Conservation (phyloP, 2,888 invertebrate species). For the Stenoptilia bipunctidactyla region DNA sequence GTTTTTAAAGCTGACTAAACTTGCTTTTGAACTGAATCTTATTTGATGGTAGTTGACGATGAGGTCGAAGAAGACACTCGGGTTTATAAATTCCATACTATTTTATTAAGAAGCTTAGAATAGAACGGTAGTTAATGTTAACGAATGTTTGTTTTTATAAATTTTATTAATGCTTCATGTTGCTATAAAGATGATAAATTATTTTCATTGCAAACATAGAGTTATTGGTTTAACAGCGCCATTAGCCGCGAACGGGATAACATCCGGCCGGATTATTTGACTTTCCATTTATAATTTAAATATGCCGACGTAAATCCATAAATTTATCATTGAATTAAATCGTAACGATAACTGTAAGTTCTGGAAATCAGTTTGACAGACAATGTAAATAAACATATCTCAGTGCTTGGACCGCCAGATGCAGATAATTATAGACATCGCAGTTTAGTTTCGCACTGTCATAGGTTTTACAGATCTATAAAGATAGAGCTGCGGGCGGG, state of each 20-base stretch:
- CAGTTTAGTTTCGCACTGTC: too few species aligned
- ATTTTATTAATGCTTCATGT: background rate
- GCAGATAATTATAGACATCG: conserved; percentile 7
- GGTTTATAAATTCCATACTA: too few species aligned
- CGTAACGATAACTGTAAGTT: conserved; percentile 19
- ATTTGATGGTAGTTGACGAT: too few species aligned
- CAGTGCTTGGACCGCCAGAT: conserved; percentile 2
- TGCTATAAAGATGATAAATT: background rate
- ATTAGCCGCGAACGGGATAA: background rate
- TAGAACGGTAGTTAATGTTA: too few species aligned
- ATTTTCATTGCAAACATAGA: background rate
- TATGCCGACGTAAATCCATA: conserved; percentile 14
- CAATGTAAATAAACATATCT: conserved; percentile 22
- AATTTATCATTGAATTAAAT: conserved; percentile 23
- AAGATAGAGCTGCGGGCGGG: too few species aligned
- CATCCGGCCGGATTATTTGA: background rate
- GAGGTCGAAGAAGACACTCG: too few species aligned
- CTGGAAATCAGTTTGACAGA: conserved; percentile 14
- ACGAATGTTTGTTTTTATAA: background rate
- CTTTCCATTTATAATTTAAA: background rate
- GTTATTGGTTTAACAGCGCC: background rate
- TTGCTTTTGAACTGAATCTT: too few species aligned
- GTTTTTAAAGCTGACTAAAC: too few species aligned
- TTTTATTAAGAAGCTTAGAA: too few species aligned
- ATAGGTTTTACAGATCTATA: too few species aligned